Base-by-base conservation (phyloP, 2,888 invertebrate species). In the Campaea margaritaria region DNA sequence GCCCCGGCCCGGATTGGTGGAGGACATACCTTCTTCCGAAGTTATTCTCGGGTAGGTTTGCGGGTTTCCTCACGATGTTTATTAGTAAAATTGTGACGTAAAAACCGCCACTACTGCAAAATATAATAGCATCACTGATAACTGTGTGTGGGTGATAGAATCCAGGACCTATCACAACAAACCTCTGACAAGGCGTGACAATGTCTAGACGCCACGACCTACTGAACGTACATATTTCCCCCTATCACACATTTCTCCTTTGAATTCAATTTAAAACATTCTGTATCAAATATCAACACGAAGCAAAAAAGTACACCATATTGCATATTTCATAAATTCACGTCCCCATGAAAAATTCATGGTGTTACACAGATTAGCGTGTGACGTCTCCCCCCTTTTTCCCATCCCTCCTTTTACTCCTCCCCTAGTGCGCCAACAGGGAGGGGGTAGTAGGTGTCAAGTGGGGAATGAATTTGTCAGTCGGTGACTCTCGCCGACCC, bases 401-500 rank as follows among this genome's bases (percentile, higher is more conserved):
- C 21, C 21, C 21, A 21, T 57, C 57, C 47, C 67, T 60, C n/a
- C n/a, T n/a, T n/a, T n/a, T n/a, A n/a, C n/a, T n/a, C n/a, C n/a
- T 54, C 48, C 67, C 56, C 51, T 9, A 36, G 44, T 3, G 11
- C 45, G 36, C 52, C 48, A 2, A 46, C 15, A 38, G 69, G 65
- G 64, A 69, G 67, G 73, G 21, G 21, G 21, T 21, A 73, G 70
- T 66, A 78, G 76, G 83, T 81, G 82, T 84, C 84, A 83, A 83
- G 83, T 79, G 78, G 76, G 82, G 82, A 68, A 88, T 86, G 87
- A 87, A 88, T 89, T 87, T 88, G 87, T 87, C 88, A 85, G 80
- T 74, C 74, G 76, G 83, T 83, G 86, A 87, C 82, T 86, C 82
- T 73, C 74, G 69, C 74, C 72, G 70, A 78, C 76, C 79, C 83